phyloP scores from a whole-genome alignment of 2,113 vertebrate genomes.

The Eurypyga helias region DNA sequence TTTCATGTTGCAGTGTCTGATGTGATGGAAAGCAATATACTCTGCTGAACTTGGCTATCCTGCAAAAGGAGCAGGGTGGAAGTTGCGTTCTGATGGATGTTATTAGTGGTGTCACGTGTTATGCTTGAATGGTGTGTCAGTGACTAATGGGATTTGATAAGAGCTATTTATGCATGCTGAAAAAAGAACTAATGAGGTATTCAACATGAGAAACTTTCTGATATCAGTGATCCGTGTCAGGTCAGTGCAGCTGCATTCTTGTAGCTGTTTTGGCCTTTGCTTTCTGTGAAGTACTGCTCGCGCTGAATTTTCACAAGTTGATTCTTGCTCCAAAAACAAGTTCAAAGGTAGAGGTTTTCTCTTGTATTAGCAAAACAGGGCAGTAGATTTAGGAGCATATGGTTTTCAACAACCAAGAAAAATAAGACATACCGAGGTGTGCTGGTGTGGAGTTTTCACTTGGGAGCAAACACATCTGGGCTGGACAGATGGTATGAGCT shows the following conservation, averaged over 20 bases:
- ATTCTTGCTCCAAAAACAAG: slow-evolving; percentile 38
- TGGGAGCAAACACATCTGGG: background rate
- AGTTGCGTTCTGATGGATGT: background rate
- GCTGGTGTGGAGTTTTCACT: background rate
- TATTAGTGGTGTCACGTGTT: background rate
- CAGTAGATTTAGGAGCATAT: background rate
- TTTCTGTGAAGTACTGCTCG: background rate
- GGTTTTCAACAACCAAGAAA: background rate
- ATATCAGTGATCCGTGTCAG: background rate
- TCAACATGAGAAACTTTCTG: background rate
- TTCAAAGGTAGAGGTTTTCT: slow-evolving; percentile 51
- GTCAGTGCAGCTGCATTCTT: background rate
- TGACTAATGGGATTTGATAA: background rate
- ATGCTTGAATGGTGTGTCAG: background rate
- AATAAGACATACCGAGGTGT: background rate
- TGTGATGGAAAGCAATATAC: background rate
- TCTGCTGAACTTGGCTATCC: background rate
- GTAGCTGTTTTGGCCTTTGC: background rate
- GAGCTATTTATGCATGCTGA: background rate
- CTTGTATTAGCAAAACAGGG: background rate
- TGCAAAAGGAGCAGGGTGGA: background rate
- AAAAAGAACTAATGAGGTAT: background rate
- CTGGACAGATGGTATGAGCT: background rate
- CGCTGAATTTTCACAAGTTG: slow-evolving; percentile 35
- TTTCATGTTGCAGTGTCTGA: background rate